A percentile compares a stretch with the other conserved stretches of the same genome.
Evolutionary conservation across 2,113 vertebrate genomes (phyloP).

Genomic region (Carassius auratus): DNA sequence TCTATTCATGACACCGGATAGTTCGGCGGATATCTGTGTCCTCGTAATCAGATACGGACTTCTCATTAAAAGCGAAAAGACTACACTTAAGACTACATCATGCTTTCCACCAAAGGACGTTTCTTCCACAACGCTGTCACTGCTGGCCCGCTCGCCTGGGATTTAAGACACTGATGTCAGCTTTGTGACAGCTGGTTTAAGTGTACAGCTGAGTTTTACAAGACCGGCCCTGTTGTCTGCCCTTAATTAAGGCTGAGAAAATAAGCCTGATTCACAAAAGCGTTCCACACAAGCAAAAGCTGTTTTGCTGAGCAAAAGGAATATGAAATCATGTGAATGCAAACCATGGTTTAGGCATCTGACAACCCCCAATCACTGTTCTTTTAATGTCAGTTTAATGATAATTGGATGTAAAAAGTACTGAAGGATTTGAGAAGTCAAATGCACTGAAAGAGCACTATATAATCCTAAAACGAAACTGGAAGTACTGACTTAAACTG

Average conservation of each 20-base stretch:
- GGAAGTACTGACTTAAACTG: constrained; percentile 24
- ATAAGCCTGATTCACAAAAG: constrained; percentile 41
- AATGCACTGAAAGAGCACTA: constrained; percentile 21
- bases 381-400: constrained; percentile 45
- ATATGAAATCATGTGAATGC: constrained; percentile 30
- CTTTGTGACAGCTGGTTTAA: constrained; percentile 45
- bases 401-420: constrained; percentile 33
- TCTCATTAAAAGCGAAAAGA: constrained; percentile 52
- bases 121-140: constrained; percentile 40
- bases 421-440: constrained; percentile 39
- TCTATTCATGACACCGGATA: constrained; percentile 57
- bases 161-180: constrained; percentile 45
- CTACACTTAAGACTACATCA: constrained; percentile 41
- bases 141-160: constrained; percentile 13
- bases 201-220: constrained; percentile 40
- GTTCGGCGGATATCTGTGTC: constrained; percentile 47
- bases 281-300: constrained; percentile 32
- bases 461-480: constrained; percentile 28
- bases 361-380: constrained; percentile 36
- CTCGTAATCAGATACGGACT: constrained; percentile 58
- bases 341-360: constrained; percentile 13
- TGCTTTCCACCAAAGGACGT: constrained; percentile 47
- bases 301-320: constrained; percentile 45
- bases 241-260: constrained; percentile 41
- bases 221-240: constrained; percentile 41